Conservation (phyloP, 2,113 vertebrate species). For the Chionomys nivalis region DNA sequence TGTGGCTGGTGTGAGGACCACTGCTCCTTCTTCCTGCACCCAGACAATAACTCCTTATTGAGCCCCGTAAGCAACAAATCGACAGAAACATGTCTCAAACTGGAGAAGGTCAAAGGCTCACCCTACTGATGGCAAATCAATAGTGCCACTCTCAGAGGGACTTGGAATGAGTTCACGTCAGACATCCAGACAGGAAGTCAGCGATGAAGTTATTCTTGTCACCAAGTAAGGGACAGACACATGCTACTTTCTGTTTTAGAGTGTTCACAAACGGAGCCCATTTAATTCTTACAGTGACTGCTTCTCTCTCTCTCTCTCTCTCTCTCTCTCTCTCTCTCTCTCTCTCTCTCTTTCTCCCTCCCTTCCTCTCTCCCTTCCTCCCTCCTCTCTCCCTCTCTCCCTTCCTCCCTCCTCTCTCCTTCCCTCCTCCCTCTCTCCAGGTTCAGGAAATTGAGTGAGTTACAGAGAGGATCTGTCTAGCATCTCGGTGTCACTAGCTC, state of each 20-base stretch:
- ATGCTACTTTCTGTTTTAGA: neutral
- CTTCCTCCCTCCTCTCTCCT: rapidly evolving
- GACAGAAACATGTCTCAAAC: neutral
- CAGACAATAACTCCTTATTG: neutral
- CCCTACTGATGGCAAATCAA: neutral
- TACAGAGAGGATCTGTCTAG: neutral
- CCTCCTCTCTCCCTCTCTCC: rapidly evolving
- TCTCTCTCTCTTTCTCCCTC: rapidly evolving
- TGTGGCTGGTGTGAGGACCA: neutral
- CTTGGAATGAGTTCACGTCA: neutral
- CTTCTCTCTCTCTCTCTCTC: no score
- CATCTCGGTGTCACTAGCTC: neutral
- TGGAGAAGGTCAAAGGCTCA: neutral
- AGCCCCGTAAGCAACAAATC: neutral
- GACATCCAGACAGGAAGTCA: neutral
- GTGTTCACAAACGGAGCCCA: neutral
- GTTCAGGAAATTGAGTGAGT: neutral
- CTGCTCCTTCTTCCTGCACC: neutral
- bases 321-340: rapidly evolving
- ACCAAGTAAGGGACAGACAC: neutral
- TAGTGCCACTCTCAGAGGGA: neutral
- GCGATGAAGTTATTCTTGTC: neutral
- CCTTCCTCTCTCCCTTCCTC: neutral
- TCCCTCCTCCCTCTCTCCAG: neutral
- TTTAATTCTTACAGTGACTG: neutral